Base-by-base conservation (phyloP, 2,888 invertebrate species). In the Merodon equestris region DNA sequence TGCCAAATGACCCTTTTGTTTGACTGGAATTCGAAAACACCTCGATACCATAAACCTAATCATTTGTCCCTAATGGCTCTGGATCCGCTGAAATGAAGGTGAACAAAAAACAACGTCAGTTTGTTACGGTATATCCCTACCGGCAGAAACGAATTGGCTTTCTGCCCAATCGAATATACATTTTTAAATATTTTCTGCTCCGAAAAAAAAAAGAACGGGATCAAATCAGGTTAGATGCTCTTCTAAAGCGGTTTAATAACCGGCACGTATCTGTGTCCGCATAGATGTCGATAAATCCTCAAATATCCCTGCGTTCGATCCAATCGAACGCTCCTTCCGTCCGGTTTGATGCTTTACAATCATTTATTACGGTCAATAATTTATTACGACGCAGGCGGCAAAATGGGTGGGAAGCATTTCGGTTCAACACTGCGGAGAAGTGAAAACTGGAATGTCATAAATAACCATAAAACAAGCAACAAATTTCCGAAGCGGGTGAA, bases 391-490 rank as follows among this genome's bases (percentile, higher is more conserved):
- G 34, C 36, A 42, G 54, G 48, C 56, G 61, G 42, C 40, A 15
- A 48, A 50, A 19, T 40, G 56, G 54, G 48, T 34, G 42, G 27
- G 9, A 58, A 7, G 19, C 18, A 36, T 15, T n/a, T 27, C 7
- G 27, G n/a, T 36, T 45, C 58, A 45, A 40, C 17, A 36, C 45
- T 47, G 56, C 19, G 38, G 66, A 54, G 27, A 61, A 48, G 38
- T 50, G 56, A 47, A 61, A 56, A 71, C 64, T 66, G 51, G 45
- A 47, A 58, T 47, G 10, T 53, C 72, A 72, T 77, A 72, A 77
- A 72, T 72, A 77, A 61, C 71, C 51, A 51, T 53, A 61, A 66
- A 77, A 51, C 76, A 67, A 67, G 27, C 56, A 66, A 58, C 58
- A 77, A 63, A 71, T 77, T n/a, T 36, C 18, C 44, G 10, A 48